Evolutionary conservation across 2,113 vertebrate species (phyloP), one percentile per base, ranked within the genome.

Genomic region (Eulemur macaco): DNA sequence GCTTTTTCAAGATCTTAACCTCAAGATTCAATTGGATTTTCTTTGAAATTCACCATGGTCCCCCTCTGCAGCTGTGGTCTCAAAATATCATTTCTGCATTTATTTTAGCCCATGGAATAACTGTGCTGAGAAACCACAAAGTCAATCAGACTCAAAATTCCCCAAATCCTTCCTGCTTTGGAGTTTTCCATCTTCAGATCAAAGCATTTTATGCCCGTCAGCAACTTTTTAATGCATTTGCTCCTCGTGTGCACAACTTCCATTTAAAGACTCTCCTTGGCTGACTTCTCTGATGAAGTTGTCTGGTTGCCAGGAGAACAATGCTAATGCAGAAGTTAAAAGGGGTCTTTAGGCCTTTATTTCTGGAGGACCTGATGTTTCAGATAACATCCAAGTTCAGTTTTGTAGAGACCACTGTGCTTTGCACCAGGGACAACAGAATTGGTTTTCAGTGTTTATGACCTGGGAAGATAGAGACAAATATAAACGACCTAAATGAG

Each of bases 131-230:
- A 97, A 98, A 98, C 97, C 97, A 96, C 97, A 97, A 95, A 97
- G 96, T 96, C 97, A 96, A 78, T 97, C 96, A 97, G 94, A 97
- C 91, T 94, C 93, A 95, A 91, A 97, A 93, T 96, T 94, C 88
- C 96, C 93, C 83, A 89, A 96, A 98, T 97, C 96, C 96, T 97
- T 97, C 95, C 96, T 96, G 97, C 95, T 95, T 94, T 95, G 91
- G 94, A 96, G 96, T 97, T 98, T 97, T 97, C 98, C 97, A 85
- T 97, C 94, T 94, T 89, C 86, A 96, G 82, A 97, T 98, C 97
- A 98, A 98, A 98, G 97, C 91, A 68, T 91, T 97, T 95, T 81
- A 96, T 97, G 97, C 97, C 97, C 94, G n/a, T 97, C 97, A 97
- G 96, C 96, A 97, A 93, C 74, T 95, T 96, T 96, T 94, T 77